phyloP scores from a whole-genome alignment of 2,113 vertebrate genomes.

The Stegostoma tigrinum region DNA sequence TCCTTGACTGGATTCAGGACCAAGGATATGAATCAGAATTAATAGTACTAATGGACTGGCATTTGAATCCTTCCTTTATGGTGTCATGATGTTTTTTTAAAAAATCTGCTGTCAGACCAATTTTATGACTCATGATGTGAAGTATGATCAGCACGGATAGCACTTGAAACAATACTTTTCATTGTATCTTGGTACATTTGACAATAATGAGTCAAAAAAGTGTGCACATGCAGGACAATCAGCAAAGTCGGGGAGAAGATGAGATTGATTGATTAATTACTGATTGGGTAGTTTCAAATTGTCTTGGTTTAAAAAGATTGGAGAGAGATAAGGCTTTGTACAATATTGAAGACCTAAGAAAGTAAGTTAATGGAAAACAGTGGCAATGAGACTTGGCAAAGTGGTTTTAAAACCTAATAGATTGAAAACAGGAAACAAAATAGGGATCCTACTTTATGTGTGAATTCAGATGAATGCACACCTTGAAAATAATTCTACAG shows the following conservation, averaged over 20 bases:
- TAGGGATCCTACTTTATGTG: background rate
- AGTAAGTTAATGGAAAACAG: background rate
- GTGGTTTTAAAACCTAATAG: background rate
- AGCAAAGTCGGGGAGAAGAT: background rate
- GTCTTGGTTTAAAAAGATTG: background rate
- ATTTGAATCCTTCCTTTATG: no score
- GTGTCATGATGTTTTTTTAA: no score
- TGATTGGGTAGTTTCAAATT: background rate
- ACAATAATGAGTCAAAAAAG: background rate
- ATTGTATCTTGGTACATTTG: no score
- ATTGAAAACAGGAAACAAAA: background rate
- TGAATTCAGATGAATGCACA: background rate
- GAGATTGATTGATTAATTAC: no score
- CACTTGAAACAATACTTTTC: no score
- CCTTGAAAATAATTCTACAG: background rate
- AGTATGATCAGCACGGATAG: no score
- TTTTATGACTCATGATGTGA: background rate
- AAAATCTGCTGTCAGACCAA: background rate
- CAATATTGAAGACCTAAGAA: background rate
- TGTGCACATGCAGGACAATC: background rate
- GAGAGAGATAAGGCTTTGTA: background rate
- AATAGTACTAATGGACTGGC: background rate
- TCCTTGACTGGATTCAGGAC: background rate
- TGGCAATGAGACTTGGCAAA: background rate
- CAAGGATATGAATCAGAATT: background rate